Evolutionary conservation across 2,113 vertebrate genomes (phyloP).

Genomic region (Thamnophis sirtalis): DNA sequence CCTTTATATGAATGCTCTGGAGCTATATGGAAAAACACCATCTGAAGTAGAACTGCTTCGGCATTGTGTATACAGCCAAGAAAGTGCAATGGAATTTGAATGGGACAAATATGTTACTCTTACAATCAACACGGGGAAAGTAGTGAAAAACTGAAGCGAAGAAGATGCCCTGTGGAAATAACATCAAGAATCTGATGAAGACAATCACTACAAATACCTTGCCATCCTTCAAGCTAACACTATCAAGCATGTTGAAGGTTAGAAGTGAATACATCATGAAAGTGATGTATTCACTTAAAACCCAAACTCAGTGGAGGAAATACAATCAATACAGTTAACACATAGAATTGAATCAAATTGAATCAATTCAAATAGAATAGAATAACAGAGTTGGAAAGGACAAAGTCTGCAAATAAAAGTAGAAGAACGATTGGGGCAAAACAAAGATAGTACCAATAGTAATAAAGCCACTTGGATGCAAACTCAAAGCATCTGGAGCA

Average conservation of each 20-base stretch:
- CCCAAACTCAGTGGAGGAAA: not conserved
- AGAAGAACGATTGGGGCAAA: not conserved
- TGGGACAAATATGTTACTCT: not conserved
- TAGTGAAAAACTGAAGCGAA: no score
- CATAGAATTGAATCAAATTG: no score
- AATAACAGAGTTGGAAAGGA: no score
- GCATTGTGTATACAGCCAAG: not conserved
- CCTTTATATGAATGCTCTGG: not conserved
- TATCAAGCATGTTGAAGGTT: not conserved
- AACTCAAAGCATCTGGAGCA: not conserved
- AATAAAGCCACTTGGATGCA: not conserved
- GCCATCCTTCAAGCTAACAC: no score
- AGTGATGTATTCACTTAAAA: not conserved
- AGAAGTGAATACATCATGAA: not conserved
- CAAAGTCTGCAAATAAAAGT: not conserved
- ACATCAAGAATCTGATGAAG: no score
- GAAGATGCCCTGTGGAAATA: no score
- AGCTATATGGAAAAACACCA: not conserved
- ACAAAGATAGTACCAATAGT: not conserved
- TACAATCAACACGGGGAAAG: not conserved
- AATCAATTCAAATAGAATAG: no score
- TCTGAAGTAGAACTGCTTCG: not conserved
- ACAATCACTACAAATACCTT: no score
- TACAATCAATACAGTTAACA: not conserved
- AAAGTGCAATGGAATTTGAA: not conserved